Conservation (phyloP, 2,113 vertebrate species). For the Acrocephalus kingi region DNA sequence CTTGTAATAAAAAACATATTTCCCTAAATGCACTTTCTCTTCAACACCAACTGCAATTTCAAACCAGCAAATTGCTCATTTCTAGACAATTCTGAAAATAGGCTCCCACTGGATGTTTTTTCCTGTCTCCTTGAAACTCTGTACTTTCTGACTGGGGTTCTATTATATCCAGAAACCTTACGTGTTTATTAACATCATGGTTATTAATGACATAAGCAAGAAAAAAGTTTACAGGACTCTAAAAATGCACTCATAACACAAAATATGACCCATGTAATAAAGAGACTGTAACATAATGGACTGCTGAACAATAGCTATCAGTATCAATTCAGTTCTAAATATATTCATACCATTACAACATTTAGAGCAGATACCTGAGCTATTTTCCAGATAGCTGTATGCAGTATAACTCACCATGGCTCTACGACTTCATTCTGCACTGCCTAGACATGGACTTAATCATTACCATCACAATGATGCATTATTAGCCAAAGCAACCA, state of each 20-base stretch:
- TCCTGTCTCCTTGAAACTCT: background rate
- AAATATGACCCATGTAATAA: background rate
- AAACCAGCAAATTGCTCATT: background rate
- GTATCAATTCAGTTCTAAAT: background rate
- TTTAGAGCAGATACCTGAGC: background rate
- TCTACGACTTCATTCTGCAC: background rate
- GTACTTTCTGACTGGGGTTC: background rate
- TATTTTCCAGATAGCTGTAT: background rate
- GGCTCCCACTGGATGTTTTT: background rate
- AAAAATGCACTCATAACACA: background rate
- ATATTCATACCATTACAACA: background rate
- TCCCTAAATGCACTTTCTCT: background rate
- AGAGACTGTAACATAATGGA: background rate
- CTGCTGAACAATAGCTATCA: background rate
- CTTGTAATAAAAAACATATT: constrained; percentile 4
- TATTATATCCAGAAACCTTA: background rate
- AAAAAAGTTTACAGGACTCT: background rate
- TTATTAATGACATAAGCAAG: background rate
- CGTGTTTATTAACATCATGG: background rate
- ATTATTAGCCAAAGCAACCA: background rate
- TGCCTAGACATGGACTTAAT: background rate
- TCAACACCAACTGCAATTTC: background rate
- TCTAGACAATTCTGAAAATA: background rate
- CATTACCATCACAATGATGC: background rate
- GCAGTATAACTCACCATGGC: background rate